A percentile compares a stretch with the other conserved stretches of the same genome.
Evolutionary conservation across 2,797 vertebrate genomes (phyloP).

Genomic region (Margarornis squamiger): DNA sequence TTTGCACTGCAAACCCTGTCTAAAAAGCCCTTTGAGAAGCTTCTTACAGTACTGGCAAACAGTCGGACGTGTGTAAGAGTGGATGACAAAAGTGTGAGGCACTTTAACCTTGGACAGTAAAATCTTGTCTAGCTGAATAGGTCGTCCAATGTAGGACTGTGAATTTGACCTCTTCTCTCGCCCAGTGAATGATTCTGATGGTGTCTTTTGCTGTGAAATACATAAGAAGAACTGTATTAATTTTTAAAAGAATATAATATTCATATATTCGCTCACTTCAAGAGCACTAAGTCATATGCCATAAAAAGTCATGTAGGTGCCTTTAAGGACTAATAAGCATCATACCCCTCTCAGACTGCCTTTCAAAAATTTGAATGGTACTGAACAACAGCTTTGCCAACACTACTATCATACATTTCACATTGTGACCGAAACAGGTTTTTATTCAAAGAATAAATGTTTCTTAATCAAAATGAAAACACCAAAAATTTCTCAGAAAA

Average conservation of each 20-base stretch:
- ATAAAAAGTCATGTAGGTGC: neutral
- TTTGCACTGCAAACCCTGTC: constrained; percentile 95
- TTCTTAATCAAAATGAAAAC: neutral
- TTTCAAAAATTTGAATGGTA: neutral
- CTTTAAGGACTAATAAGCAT: neutral
- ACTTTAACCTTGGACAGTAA: constrained; percentile 95
- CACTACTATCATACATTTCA: neutral
- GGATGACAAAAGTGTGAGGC: constrained; percentile 95
- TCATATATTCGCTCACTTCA: neutral
- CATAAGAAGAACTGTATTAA: neutral
- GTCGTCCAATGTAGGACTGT: constrained; percentile 90
- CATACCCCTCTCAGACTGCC: neutral
- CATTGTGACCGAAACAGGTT: neutral
- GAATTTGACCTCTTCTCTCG: constrained; percentile 92
- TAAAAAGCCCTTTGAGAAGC: constrained; percentile 94
- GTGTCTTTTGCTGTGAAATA: constrained; percentile 85
- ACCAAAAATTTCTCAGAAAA: neutral
- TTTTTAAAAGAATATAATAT: neutral
- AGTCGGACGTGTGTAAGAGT: constrained; percentile 94
- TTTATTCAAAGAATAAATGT: neutral
- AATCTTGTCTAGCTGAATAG: constrained; percentile 95
- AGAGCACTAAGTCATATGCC: neutral
- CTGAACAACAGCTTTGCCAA: neutral
- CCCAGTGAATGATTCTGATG: constrained; percentile 86
- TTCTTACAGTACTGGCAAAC: constrained; percentile 98